These are phyloP conservation scores for Heliothis virescens DNA, from an alignment of 1,140 invertebrate genomes.

Conservation along the genomic window DNA sequence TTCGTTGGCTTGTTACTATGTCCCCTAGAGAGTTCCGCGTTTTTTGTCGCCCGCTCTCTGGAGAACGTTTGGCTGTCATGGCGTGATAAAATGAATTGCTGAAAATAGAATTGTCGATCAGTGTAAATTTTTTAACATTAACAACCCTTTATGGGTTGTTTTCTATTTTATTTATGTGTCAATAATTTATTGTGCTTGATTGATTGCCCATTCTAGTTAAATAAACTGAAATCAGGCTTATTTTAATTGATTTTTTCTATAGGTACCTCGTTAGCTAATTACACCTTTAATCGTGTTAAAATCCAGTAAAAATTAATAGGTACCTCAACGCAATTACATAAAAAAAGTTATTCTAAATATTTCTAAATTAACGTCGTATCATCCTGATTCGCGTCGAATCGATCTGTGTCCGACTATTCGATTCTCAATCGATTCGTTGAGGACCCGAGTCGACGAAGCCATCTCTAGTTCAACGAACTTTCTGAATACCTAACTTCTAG, in stretches of 20 bases:
- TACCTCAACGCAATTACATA: conserved; percentile 31
- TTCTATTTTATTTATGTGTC: no score
- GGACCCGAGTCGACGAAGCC: conserved; percentile 53
- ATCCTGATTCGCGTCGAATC: conserved; percentile 64
- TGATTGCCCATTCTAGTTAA: neutral
- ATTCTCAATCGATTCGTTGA: conserved; percentile 67
- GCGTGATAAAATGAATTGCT: neutral
- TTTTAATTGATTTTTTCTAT: neutral
- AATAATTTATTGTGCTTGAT: no score
- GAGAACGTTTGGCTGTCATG: neutral
- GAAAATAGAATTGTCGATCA: no score
- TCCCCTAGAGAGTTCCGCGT: neutral
- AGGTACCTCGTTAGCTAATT: neutral
- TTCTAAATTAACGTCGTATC: conserved; percentile 51
- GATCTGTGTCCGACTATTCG: conserved; percentile 62
- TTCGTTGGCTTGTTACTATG: conserved; percentile 8
- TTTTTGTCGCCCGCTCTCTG: neutral
- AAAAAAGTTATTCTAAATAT: conserved; percentile 50
- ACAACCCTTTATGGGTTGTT: no score
- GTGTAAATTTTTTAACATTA: no score
- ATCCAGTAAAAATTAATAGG: conserved; percentile 40
- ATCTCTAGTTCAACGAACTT: conserved; percentile 58
- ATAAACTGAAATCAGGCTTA: no score
- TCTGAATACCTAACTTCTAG: conserved; percentile 41
- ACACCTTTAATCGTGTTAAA: conserved; percentile 24